Base-by-base conservation (phyloP, 1,140 invertebrate species). In the Bombus ignitus region DNA sequence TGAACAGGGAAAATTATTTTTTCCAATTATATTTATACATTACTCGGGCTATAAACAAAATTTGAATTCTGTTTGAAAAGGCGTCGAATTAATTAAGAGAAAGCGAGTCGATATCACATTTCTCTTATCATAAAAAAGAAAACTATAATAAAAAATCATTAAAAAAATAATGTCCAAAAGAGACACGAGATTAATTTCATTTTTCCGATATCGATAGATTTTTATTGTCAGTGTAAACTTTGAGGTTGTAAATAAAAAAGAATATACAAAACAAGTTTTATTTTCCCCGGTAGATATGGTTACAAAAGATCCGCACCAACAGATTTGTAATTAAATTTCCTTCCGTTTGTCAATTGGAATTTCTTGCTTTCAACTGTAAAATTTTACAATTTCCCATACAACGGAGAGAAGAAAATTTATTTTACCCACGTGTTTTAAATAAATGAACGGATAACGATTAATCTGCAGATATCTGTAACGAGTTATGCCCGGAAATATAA, bases 401-500 rank as follows among this genome's bases (percentile, higher is more conserved):
- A 65, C 4, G 12, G 13, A 25, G 4, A 13, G 28, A 13, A 15
- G 47, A 32, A 32, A n/a, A 72, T 57, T 15, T 8, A 44, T 72
- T 59, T 25, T n/a, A 53, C 28, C 9, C 35, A 6, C 28, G 18
- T 1, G 66, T 70, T 9, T 47, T 35, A n/a, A 37, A 81, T 59
- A 73, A 72, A 73, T 15, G 70, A 44, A 74, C 28, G 32, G 71
- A 47, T 62, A 57, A 65, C 44, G 42, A 83, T 83, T n/a, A 76
- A 76, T 77, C 15, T n/a, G 44, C 10, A 53, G 42, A 37, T 53
- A 53, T 70, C 62, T 57, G 28, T 65, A 68, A 75, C 59, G 76
- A 47, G 57, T 44, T 79, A 79, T 37, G 32, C 35, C 18, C 62
- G 81, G 66, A 76, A 87, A 79, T 76, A 70, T 22, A 66, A 57